phyloP scores from a whole-genome alignment of 2,797 vertebrate species.

The Forpus xanthops region DNA sequence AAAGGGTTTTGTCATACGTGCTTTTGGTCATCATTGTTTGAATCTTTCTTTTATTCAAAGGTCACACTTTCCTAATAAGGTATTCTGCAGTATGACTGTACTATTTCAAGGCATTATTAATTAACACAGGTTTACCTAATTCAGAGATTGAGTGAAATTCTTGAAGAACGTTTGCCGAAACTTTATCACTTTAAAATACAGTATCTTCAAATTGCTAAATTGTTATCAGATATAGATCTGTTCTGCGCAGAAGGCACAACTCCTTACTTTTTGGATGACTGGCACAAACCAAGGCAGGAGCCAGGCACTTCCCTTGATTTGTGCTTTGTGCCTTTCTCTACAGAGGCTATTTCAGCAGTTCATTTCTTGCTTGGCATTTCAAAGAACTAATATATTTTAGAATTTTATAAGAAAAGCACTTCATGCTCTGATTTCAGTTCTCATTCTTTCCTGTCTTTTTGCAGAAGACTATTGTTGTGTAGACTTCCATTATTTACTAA shows the following conservation, averaged over 20 bases:
- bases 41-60: background rate
- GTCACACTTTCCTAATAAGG: accelerated
- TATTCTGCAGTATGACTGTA: background rate
- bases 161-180: background rate
- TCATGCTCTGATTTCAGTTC: background rate
- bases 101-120: background rate
- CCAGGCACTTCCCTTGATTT: background rate
- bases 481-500: background rate
- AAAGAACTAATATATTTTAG: background rate
- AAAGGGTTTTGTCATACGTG: background rate
- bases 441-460: background rate
- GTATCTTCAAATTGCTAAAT: background rate
- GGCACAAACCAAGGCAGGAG: background rate
- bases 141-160: background rate
- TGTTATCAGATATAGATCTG: background rate
- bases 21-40: background rate
- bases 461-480: background rate
- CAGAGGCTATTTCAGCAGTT: background rate
- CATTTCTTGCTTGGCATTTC: background rate
- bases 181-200: background rate
- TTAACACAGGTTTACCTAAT: background rate
- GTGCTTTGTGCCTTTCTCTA: background rate
- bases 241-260: background rate
- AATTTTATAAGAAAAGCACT: background rate
- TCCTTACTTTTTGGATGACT: accelerated